These are phyloP conservation scores for Coremacera marginata DNA, from an alignment of 2,888 invertebrate species.

Conservation along the genomic window DNA sequence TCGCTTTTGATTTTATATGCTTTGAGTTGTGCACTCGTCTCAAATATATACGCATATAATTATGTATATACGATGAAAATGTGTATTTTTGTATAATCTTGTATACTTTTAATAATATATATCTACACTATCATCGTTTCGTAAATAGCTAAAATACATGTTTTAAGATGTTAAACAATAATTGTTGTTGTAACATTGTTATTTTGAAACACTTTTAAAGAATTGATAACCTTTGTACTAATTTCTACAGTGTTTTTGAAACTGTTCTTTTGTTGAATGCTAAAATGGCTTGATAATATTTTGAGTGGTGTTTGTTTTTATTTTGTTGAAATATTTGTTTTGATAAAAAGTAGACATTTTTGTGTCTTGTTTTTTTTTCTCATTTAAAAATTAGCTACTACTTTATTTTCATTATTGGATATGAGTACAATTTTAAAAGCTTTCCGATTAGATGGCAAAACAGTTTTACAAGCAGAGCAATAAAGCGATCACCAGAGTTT, in stretches of 20 bases:
- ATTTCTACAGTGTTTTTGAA: neutral
- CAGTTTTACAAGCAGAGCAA: too few species aligned
- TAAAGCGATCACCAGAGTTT: too few species aligned
- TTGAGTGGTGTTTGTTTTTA: neutral
- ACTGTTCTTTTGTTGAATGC: neutral
- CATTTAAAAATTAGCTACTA: neutral
- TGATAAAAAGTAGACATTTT: neutral
- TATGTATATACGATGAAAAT: too few species aligned
- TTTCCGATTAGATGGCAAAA: too few species aligned
- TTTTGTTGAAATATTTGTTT: neutral
- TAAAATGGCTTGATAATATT: neutral
- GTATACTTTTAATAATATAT: neutral
- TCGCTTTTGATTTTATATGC: neutral
- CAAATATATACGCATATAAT: neutral
- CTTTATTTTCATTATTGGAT: too few species aligned
- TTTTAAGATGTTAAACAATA: neutral
- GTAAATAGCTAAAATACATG: neutral
- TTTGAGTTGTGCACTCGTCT: neutral
- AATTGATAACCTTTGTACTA: conserved; percentile 22
- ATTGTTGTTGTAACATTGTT: neutral
- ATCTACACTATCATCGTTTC: neutral
- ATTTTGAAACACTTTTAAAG: conserved; percentile 8
- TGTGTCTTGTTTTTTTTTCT: neutral
- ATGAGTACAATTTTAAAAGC: too few species aligned
- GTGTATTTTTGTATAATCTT: neutral